These are phyloP conservation scores for Ceryle rudis DNA, from an alignment of 2,797 vertebrate genomes.

Conservation along the genomic window DNA sequence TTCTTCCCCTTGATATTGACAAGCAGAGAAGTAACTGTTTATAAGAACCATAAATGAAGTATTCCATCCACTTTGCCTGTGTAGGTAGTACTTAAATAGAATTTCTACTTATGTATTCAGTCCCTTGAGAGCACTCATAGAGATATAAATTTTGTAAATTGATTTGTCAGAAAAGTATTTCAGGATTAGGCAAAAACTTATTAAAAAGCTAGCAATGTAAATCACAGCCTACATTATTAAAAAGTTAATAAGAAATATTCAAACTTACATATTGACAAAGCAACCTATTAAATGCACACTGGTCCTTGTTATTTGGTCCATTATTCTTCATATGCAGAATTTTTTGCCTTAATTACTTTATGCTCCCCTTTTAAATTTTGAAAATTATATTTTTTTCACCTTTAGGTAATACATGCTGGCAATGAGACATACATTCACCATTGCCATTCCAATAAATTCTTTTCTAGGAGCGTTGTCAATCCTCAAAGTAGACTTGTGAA, in stretches of 20 bases:
- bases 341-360: background rate
- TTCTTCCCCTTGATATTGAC: background rate
- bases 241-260: background rate
- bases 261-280: background rate
- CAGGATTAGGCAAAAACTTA: background rate
- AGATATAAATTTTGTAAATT: background rate
- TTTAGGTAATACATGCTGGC: background rate
- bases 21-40: background rate
- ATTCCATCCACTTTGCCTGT: background rate
- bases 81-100: background rate
- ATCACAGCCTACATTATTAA: background rate
- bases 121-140: background rate
- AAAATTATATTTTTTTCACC: background rate
- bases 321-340: background rate
- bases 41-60: background rate
- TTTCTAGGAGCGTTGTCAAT: background rate
- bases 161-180: background rate
- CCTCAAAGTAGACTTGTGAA: background rate
- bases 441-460: accelerated
- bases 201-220: background rate
- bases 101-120: background rate
- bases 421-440: background rate
- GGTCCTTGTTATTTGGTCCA: background rate
- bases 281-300: background rate
- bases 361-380: background rate